Evolutionary conservation across 2,113 vertebrate genomes (phyloP), one percentile per base, ranked within the genome.

Genomic region (Chaetodon trifascialis): DNA sequence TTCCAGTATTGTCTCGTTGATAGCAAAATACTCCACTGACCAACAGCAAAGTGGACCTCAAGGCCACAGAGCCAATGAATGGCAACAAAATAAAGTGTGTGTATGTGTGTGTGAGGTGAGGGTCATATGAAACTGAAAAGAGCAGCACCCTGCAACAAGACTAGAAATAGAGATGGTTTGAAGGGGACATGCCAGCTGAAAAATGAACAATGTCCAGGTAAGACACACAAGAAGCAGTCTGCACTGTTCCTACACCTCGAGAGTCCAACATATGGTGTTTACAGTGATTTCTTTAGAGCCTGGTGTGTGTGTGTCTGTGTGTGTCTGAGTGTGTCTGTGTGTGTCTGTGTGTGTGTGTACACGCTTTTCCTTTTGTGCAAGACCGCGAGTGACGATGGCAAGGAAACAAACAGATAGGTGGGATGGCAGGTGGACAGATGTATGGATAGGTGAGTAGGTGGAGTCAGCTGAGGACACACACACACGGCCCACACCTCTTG

Each of bases 201-300:
- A 40, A 63, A 62, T 25, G 23, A 82, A 56, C 34, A 63, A 42
- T 11, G 16, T 56, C 21, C 5, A 23, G 16, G 34, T 6, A 14
- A 51, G 11, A 6, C 19, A 25, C 4, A 19, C 19, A 10, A 44
- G 30, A 30, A 30, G 30, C 30, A 30, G 30, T 30, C 30, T 30
- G 30, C 30, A 30, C 51, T 83, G 79, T 89, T 80, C 82, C 76
- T 54, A 40, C 68, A 87, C 80, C 74, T 77, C 74, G 65, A 85
- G 78, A 88, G 75, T 78, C 51, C 80, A 73, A 60, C 85, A 89
- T 73, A 79, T 80, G 71, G 54, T 85, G 81, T 90, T 86, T 87
- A 65, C 56, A 82, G 72, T 36, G 77, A 65, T 78, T 70, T 82
- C 88, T 90, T 88, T 84, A 82, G 82, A 85, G 82, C 52, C 49